Conservation (phyloP, 2,113 vertebrate species). For the Cygnus atratus region DNA sequence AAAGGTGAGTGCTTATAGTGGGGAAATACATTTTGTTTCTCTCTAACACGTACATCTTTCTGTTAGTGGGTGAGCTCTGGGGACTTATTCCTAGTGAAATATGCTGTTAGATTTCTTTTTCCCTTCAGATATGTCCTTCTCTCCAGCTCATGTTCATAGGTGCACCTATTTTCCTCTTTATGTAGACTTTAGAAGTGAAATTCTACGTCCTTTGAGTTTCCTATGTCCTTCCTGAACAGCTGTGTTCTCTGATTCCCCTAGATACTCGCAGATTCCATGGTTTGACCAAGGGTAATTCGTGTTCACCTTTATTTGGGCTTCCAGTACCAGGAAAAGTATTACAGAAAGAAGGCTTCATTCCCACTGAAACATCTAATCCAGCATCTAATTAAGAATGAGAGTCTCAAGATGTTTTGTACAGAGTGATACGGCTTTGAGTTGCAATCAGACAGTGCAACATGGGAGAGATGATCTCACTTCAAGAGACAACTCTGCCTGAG, state of each 20-base stretch:
- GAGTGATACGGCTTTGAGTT: not conserved
- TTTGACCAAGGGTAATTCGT: not conserved
- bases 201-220: not conserved
- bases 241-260: not conserved
- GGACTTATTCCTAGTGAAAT: not conserved
- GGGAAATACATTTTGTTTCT: not conserved
- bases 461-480: not conserved
- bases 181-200: not conserved
- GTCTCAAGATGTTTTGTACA: not conserved
- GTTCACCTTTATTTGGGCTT: not conserved
- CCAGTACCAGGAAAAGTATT: not conserved
- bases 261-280: not conserved
- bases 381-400: not conserved
- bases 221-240: not conserved
- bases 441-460: not conserved
- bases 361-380: not conserved
- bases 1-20: not conserved
- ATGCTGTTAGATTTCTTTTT: not conserved
- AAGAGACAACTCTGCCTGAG: rapidly evolving
- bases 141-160: not conserved
- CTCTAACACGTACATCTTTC: not conserved
- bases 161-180: not conserved
- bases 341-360: not conserved
- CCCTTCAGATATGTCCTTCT: not conserved
- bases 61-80: not conserved